Evolutionary conservation across 2,113 vertebrate species (phyloP).

Genomic region (Poeciliopsis retropinna): DNA sequence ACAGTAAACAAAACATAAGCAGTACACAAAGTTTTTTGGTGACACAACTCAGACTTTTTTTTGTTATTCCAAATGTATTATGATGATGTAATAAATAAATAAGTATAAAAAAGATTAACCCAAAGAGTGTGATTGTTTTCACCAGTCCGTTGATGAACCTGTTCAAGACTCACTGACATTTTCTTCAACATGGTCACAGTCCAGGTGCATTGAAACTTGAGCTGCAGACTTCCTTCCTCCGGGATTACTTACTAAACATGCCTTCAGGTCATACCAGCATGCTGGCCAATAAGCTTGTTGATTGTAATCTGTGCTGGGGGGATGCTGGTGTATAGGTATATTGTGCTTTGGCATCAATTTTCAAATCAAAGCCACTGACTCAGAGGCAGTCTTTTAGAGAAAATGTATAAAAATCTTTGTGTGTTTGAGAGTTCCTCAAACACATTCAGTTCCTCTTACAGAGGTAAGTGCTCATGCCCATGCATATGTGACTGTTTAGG

Average conservation of each 20-base stretch:
- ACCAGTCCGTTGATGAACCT: no score
- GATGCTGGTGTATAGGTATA: background rate
- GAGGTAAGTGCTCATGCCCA: background rate
- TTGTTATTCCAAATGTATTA: no score
- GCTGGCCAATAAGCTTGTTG: conserved; percentile 7
- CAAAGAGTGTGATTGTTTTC: background rate
- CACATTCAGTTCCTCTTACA: no score
- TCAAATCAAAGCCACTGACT: background rate
- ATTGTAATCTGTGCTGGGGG: conserved; percentile 42
- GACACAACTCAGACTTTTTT: no score
- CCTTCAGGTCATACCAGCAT: conserved; percentile 25
- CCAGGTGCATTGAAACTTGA: conserved; percentile 47
- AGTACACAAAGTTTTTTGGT: no score
- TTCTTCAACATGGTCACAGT: background rate
- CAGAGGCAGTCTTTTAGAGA: background rate
- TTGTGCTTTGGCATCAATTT: background rate
- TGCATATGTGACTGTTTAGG: conserved; percentile 24
- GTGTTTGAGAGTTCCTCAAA: background rate
- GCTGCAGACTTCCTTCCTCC: conserved; percentile 6
- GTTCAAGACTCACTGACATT: background rate
- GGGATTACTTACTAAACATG: conserved; percentile 15
- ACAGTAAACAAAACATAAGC: no score
- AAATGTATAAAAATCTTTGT: background rate
- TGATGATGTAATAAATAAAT: no score
- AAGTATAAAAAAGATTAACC: background rate